These are phyloP conservation scores for Camponotus vicinus DNA, from an alignment of 1,140 invertebrate genomes.

Conservation along the genomic window DNA sequence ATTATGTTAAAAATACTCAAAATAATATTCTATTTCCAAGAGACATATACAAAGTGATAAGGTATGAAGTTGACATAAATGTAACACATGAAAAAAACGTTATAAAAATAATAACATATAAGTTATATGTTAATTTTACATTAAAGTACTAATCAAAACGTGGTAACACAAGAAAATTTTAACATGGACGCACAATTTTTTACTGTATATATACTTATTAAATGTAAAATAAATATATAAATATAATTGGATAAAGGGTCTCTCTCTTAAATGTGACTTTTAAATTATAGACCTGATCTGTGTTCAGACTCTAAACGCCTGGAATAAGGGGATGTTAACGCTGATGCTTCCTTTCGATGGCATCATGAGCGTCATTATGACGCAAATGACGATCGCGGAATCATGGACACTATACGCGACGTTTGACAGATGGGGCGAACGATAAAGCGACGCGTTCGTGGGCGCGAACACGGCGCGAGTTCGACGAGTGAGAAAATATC, in stretches of 20 bases:
- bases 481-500: conserved; percentile 84
- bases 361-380: conserved; percentile 45
- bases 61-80: no score
- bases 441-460: conserved; percentile 77
- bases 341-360: background rate
- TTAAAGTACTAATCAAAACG: no score
- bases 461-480: conserved; percentile 82
- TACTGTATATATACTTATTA: background rate
- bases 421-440: conserved; percentile 80
- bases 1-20: no score
- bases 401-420: conserved; percentile 65
- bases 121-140: no score
- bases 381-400: conserved; percentile 49
- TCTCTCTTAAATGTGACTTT: background rate
- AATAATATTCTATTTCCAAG: no score
- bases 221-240: background rate
- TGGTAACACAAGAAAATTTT: no score
- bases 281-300: background rate
- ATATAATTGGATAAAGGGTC: background rate
- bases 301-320: background rate
- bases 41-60: no score
- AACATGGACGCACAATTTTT: no score
- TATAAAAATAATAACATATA: no score
- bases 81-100: no score
- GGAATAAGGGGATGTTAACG: background rate